phyloP scores from a whole-genome alignment of 1,140 invertebrate species.

The Lasaia peninsularis region DNA sequence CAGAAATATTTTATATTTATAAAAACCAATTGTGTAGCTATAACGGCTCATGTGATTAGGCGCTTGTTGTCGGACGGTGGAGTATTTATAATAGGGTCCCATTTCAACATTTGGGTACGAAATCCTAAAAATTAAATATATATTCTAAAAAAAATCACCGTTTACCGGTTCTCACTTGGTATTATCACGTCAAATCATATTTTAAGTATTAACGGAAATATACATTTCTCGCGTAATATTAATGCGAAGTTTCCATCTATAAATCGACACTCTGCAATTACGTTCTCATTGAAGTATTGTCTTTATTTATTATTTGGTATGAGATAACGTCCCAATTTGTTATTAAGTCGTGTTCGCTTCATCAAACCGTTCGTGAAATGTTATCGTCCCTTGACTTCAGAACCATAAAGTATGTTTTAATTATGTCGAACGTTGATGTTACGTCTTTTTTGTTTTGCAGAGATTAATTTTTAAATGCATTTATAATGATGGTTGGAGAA shows the following conservation, averaged over 20 bases:
- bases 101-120: too few relatives aligned
- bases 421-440: constrained; percentile 4
- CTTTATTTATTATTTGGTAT: constrained; percentile 50
- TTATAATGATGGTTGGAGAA: constrained; percentile 12
- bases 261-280: neutral
- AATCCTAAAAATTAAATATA: too few relatives aligned
- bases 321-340: constrained; percentile 60
- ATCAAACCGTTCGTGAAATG: constrained; percentile 9
- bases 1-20: too few relatives aligned
- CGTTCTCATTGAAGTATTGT: constrained; percentile 39
- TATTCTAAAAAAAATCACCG: too few relatives aligned
- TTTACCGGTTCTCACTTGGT: too few relatives aligned
- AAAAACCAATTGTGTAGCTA: too few relatives aligned
- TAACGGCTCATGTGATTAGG: too few relatives aligned
- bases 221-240: too few relatives aligned
- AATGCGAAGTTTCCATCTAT: neutral
- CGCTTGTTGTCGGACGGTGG: too few relatives aligned
- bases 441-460: neutral
- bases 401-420: constrained; percentile 12
- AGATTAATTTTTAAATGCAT: constrained; percentile 13
- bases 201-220: too few relatives aligned
- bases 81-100: too few relatives aligned
- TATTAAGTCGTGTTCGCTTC: constrained; percentile 28
- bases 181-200: too few relatives aligned
- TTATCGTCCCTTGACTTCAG: neutral